These are phyloP conservation scores for Falco berigora DNA, from an alignment of 2,797 vertebrate genomes.

Conservation along the genomic window DNA sequence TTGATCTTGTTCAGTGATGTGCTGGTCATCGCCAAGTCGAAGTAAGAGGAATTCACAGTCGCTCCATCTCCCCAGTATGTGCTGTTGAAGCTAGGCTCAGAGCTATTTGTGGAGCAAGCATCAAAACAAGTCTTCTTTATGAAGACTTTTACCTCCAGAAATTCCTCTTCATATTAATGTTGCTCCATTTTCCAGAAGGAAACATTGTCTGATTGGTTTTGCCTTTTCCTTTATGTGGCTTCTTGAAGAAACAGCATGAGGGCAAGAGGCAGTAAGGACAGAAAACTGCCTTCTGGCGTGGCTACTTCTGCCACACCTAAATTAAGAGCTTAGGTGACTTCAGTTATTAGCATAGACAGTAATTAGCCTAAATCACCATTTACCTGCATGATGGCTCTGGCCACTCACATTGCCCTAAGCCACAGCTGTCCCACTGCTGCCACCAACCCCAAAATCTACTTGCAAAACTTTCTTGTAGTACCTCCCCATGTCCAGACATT, in stretches of 20 bases:
- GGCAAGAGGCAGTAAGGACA: not conserved
- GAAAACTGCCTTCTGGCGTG: not conserved
- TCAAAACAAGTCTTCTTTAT: not conserved
- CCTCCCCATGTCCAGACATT: not conserved
- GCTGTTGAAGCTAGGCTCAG: not conserved
- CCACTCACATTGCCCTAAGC: not conserved
- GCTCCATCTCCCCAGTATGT: not conserved
- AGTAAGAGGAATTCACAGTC: slow-evolving; percentile 66
- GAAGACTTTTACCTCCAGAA: not conserved
- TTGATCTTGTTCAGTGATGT: slow-evolving; percentile 83
- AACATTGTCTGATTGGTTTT: not conserved
- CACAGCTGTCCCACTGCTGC: not conserved
- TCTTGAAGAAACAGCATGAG: not conserved
- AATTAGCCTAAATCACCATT: not conserved
- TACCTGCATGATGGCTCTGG: not conserved
- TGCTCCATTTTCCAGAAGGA: not conserved
- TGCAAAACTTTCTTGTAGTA: not conserved
- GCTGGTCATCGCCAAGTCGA: slow-evolving; percentile 84
- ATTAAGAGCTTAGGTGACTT: not conserved
- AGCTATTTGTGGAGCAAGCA: not conserved
- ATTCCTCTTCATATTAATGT: not conserved
- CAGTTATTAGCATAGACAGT: not conserved
- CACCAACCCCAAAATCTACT: not conserved
- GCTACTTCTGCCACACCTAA: not conserved
- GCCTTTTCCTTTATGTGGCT: not conserved